Evolutionary conservation across 2,113 vertebrate genomes (phyloP).

Genomic region (Gavialis gangeticus): DNA sequence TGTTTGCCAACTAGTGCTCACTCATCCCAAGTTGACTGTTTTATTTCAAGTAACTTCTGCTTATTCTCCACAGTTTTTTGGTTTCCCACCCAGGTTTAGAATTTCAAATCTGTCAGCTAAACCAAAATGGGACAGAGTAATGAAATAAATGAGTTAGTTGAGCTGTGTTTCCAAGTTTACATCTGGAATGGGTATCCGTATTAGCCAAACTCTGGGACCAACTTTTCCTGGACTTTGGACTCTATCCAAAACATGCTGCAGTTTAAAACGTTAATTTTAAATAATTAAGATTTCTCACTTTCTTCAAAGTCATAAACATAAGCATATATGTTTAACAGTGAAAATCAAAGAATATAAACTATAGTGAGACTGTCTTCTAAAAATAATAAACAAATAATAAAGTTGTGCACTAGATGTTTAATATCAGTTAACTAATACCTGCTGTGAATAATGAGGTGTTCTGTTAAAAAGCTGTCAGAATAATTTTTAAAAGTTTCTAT

Average conservation of each 20-base stretch:
- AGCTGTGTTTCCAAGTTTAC: not conserved
- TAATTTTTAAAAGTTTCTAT: not conserved
- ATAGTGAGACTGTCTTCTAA: not conserved
- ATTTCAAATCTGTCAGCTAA: not conserved
- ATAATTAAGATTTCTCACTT: not conserved
- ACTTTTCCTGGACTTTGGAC: not conserved
- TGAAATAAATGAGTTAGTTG: not conserved
- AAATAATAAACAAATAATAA: not conserved
- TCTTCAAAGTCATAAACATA: not conserved
- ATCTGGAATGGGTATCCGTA: not conserved
- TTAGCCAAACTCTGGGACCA: not conserved
- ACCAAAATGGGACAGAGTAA: not conserved
- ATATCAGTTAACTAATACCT: not conserved
- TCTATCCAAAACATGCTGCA: not conserved
- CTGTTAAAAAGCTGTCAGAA: not conserved
- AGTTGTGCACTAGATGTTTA: not conserved
- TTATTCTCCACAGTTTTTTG: not conserved
- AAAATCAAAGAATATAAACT: not conserved
- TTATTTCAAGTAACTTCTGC: constrained; percentile 8
- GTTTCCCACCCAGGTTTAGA: not conserved
- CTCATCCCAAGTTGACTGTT: not conserved
- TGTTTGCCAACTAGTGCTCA: constrained; percentile 21
- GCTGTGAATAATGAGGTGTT: not conserved
- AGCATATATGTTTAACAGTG: not conserved
- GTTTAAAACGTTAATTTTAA: not conserved